Evolutionary conservation across 53 echinoderm and acorn worm genomes (phyloP).

Genomic region (Antedon mediterranea): DNA sequence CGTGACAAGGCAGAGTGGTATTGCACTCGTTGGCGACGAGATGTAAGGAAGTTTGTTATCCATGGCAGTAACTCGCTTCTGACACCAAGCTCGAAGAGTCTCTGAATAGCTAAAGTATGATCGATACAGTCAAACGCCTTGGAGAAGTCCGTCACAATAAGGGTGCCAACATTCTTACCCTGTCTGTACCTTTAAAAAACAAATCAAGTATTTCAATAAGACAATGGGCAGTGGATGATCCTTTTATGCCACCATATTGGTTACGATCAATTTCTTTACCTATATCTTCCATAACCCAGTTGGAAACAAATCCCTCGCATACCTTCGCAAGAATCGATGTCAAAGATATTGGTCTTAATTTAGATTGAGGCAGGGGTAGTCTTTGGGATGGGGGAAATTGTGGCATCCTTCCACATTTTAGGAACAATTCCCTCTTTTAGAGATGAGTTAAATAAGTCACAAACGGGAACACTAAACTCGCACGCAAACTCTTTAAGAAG

Average conservation of each 20-base stretch:
- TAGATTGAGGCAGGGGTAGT: slow-evolving; percentile 15
- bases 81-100: slow-evolving; percentile 11
- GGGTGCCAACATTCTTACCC: slow-evolving; percentile 9
- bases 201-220: slow-evolving; percentile 21
- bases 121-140: slow-evolving; percentile 16
- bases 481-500: slow-evolving; percentile 26
- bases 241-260: slow-evolving; percentile 18
- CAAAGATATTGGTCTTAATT: slow-evolving; percentile 21
- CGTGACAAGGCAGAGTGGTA: slow-evolving; percentile 1
- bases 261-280: slow-evolving; percentile 6
- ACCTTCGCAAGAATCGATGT: slow-evolving; percentile 16
- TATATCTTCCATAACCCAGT: slow-evolving; percentile 18
- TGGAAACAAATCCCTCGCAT: slow-evolving; percentile 25
- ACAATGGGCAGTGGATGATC: slow-evolving; percentile 22
- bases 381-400: slow-evolving; percentile 20
- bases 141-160: slow-evolving; percentile 16
- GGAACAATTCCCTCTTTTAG: slow-evolving; percentile 11
- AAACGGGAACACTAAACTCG: slow-evolving; percentile 11
- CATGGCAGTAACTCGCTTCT: slow-evolving; percentile 3
- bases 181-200: slow-evolving; percentile 4
- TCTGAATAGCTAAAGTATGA: slow-evolving; percentile 25
- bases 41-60: slow-evolving; percentile 12
- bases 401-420: slow-evolving; percentile 24
- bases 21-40: slow-evolving; percentile 16
- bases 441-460: slow-evolving; percentile 17